These are phyloP conservation scores for Ovibos moschatus DNA, from an alignment of 2,113 vertebrate genomes.

Conservation along the genomic window DNA sequence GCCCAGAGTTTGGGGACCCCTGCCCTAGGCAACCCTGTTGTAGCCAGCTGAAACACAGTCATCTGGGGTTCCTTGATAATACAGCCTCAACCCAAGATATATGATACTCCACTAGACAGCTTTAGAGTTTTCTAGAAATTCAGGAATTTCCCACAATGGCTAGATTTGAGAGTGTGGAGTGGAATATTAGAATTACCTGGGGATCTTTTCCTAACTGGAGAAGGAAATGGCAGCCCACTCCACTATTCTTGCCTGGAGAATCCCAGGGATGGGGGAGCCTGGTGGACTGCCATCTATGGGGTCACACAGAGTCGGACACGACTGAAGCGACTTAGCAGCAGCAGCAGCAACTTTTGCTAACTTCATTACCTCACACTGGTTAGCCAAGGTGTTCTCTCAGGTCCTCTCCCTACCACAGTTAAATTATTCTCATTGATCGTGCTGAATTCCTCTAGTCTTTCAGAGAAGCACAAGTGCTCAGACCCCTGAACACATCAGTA, in stretches of 20 bases:
- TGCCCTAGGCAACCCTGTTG: background rate
- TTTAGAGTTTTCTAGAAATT: background rate
- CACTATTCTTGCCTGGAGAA: background rate
- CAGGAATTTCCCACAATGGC: background rate
- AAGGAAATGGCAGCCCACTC: background rate
- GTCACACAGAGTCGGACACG: fast-evolving
- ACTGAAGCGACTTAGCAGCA: background rate
- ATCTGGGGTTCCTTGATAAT: background rate
- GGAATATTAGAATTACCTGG: background rate
- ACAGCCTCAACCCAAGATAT: background rate
- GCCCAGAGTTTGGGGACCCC: background rate
- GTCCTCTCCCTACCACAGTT: background rate
- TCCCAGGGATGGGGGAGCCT: fast-evolving
- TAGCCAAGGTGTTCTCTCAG: background rate
- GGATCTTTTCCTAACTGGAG: background rate
- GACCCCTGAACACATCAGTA: background rate
- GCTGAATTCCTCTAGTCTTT: background rate
- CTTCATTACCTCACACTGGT: background rate
- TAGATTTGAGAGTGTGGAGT: background rate
- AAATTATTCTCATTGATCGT: background rate
- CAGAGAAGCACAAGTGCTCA: background rate
- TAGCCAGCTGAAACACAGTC: background rate
- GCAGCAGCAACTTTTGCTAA: background rate
- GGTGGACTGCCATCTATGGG: background rate
- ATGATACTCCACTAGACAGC: background rate